Percentiles rank a stretch among this genome's conserved stretches.
phyloP scores from a whole-genome alignment of 2,113 vertebrate genomes.

The Sclerurus mexicanus region DNA sequence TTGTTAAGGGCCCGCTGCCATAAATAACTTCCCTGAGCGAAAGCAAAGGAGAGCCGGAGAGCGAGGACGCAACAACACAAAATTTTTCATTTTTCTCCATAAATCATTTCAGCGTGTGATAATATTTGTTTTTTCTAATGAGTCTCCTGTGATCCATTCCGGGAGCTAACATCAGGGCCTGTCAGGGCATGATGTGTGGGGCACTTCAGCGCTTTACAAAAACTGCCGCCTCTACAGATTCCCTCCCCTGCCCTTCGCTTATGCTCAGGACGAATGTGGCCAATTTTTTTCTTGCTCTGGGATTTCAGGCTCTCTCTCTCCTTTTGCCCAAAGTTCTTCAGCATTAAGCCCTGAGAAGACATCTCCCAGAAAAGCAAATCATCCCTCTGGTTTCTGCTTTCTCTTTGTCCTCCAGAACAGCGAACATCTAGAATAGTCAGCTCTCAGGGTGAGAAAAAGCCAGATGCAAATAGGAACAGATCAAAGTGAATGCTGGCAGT shows the following conservation, averaged over 20 bases:
- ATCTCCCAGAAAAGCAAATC: background rate
- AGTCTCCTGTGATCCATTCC: constrained; percentile 88
- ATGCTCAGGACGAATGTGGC: constrained; percentile 73
- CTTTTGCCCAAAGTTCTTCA: background rate
- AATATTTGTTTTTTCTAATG: constrained; percentile 95
- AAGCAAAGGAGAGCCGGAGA: constrained; percentile 74
- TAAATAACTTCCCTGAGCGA: constrained; percentile 84
- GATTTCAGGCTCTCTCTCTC: constrained; percentile 57
- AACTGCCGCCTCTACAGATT: constrained; percentile 80
- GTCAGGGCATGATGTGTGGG: constrained; percentile 84
- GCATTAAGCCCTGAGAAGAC: background rate
- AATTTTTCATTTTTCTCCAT: constrained; percentile 89
- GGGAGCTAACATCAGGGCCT: constrained; percentile 85
- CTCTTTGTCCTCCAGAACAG: background rate
- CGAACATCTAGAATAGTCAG: background rate
- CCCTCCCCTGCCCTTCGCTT: constrained; percentile 50
- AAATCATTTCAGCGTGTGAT: constrained; percentile 90
- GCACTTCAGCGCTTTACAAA: constrained; percentile 82
- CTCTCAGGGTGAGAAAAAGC: background rate
- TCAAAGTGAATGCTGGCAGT: accelerated
- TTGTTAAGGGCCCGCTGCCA: constrained; percentile 81
- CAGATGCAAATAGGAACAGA: accelerated
- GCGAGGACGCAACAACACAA: constrained; percentile 79
- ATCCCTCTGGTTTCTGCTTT: background rate
- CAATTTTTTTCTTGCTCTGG: constrained; percentile 61